These are phyloP conservation scores for Cryptops parisi DNA, from an alignment of 2,888 invertebrate genomes.

Conservation along the genomic window DNA sequence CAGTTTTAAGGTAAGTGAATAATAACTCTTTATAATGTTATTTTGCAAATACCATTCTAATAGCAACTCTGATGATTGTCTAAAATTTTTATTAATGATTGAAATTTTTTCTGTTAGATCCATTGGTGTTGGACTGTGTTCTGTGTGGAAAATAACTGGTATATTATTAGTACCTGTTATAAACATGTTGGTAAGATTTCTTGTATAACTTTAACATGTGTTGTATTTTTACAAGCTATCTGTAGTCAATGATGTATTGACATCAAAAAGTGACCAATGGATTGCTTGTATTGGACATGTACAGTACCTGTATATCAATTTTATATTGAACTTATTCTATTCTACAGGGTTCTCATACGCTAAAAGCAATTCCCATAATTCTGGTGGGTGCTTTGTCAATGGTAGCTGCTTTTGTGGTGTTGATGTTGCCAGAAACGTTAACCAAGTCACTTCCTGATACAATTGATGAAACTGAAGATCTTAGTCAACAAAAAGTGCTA, in stretches of 20 bases:
- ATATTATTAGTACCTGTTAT: conserved; percentile 1
- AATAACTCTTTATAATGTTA: no score
- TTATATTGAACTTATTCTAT: not conserved
- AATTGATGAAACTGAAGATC: conserved; percentile 14
- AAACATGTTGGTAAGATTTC: conserved; percentile 3
- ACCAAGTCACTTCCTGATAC: conserved; percentile 16
- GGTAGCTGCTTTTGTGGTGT: conserved; percentile 16
- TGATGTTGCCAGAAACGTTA: conserved; percentile 17
- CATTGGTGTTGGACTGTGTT: conserved; percentile 6
- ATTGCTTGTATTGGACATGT: not conserved
- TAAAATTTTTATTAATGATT: no score
- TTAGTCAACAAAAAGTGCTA: conserved; percentile 3
- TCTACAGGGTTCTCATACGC: conserved; percentile 15
- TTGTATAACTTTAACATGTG: not conserved
- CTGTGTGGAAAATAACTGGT: not conserved
- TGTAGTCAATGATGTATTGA: not conserved
- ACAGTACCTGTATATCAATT: not conserved
- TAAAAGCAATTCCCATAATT: conserved; percentile 16
- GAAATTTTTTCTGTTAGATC: not conserved
- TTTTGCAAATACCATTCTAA: no score
- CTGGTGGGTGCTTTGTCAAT: conserved; percentile 14
- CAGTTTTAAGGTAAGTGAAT: conserved; percentile 16
- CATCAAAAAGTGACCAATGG: not conserved
- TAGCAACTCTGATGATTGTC: no score
- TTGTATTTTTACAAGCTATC: no score